phyloP scores from a whole-genome alignment of 1,140 invertebrate genomes.

The Eriocheir sinensis region DNA sequence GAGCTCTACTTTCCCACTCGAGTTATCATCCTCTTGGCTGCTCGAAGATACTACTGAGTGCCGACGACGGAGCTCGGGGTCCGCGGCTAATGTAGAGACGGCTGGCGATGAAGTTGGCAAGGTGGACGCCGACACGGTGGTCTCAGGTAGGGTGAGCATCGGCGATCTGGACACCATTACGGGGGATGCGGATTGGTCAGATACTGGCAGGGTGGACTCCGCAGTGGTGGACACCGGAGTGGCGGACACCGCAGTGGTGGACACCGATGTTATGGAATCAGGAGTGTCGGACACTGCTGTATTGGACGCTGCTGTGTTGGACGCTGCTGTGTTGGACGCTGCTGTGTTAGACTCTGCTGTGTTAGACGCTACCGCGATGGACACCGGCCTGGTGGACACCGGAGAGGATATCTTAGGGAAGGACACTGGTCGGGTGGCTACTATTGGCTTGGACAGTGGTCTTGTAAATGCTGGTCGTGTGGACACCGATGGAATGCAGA shows the following conservation, averaged over 20 bases:
- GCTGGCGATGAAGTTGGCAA: neutral
- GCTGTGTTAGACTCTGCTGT: neutral
- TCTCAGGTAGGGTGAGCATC: neutral
- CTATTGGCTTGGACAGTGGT: neutral
- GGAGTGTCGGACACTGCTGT: neutral
- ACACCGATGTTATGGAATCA: neutral
- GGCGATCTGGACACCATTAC: neutral
- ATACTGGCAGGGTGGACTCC: neutral
- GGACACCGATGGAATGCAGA: neutral
- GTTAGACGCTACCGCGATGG: neutral
- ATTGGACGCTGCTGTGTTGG: neutral
- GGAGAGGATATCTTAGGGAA: neutral
- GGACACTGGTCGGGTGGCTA: neutral
- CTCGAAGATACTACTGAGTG: neutral
- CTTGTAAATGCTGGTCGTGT: neutral
- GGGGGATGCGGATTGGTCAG: neutral
- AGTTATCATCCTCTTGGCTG: neutral
- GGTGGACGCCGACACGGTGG: neutral
- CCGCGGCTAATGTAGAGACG: neutral
- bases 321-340: neutral
- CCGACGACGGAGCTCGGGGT: neutral
- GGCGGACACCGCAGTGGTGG: neutral
- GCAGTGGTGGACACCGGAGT: neutral
- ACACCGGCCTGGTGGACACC: neutral
- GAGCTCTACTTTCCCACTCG: neutral